These are phyloP conservation scores for Hypena proboscidalis DNA, from an alignment of 2,888 invertebrate species.

Conservation along the genomic window DNA sequence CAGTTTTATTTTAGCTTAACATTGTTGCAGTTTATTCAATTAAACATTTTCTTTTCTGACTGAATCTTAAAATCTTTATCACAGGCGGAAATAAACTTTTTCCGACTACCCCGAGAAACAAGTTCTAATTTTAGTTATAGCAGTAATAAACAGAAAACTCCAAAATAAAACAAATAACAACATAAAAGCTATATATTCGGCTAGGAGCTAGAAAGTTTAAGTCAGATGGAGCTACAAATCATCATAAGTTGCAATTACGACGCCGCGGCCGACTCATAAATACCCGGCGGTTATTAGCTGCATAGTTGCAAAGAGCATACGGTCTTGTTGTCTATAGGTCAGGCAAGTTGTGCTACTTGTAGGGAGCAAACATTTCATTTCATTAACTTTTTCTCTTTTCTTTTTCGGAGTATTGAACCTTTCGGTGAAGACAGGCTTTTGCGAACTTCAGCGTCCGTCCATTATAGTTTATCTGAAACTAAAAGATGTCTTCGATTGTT, in stretches of 20 bases:
- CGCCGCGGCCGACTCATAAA: slow-evolving; percentile 62
- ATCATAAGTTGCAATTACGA: slow-evolving; percentile 78
- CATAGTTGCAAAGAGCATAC: slow-evolving; percentile 72
- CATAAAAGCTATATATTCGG: slow-evolving; percentile 18
- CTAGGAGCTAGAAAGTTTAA: slow-evolving; percentile 56
- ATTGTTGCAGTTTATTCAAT: no score
- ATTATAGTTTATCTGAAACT: no score
- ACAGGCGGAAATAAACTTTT: no score
- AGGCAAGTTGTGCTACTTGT: slow-evolving; percentile 26
- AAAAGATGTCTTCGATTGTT: no score
- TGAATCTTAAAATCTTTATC: no score
- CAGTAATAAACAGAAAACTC: background rate
- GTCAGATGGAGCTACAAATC: slow-evolving; percentile 69
- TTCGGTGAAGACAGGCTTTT: no score
- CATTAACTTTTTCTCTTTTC: no score
- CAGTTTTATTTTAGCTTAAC: no score
- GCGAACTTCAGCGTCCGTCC: no score
- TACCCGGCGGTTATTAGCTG: slow-evolving; percentile 70
- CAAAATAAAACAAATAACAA: slow-evolving; percentile 1
- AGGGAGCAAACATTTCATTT: slow-evolving; percentile 11
- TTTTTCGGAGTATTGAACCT: no score
- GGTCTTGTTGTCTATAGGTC: slow-evolving; percentile 41
- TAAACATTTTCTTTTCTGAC: no score
- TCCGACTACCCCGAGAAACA: no score
- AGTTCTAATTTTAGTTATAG: background rate